Evolutionary conservation across 2,888 invertebrate genomes (phyloP), one percentile per base, ranked within the genome.

Genomic region (Sympetrum striolatum): DNA sequence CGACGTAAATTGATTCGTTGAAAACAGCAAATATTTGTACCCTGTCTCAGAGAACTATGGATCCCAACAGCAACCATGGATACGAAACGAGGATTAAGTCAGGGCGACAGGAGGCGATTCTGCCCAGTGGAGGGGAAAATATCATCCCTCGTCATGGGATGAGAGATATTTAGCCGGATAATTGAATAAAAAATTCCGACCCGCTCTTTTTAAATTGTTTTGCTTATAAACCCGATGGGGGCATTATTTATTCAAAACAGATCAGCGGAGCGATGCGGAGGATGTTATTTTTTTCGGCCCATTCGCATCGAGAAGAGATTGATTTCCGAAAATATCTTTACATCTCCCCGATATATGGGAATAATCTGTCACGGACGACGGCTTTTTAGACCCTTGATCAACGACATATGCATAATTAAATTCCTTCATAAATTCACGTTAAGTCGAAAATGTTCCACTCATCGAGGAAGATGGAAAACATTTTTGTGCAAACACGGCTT

Each of bases 231-330:
- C 60, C 86, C 58, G 86, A 86, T 60, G 86, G 60, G 58, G 37
- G 60, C 60, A 60, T 86, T 60, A 86, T 86, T 86, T 86, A 86
- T 86, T 86, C 86, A 86, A 86, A 58, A 86, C 86, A 60, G 86
- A 86, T 86, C 86, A 86, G 39, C 37, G 86, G 60, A 37, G 39
- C 37, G 60, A 86, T 31, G 2, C 25, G n/a, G 60, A 31, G 22
- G 39, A 48, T 37, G 37, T 60, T 25, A 86, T 60, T 86, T 86
- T 86, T 15, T 37, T n/a, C 35, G 58, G 37, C 37, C 60, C 86
- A 35, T 86, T 14, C 60, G 82, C 25, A 82, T 18, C 58, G 22
- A 39, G 22, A 15, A n/a, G 37, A 12, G 86, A 86, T 86, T 86
- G 86, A 86, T 86, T 86, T 86, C 60, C 22, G 37, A 60, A 53